Base-by-base conservation (phyloP, 2,797 vertebrate species). In the Acrossocheilus wenchowensis region DNA sequence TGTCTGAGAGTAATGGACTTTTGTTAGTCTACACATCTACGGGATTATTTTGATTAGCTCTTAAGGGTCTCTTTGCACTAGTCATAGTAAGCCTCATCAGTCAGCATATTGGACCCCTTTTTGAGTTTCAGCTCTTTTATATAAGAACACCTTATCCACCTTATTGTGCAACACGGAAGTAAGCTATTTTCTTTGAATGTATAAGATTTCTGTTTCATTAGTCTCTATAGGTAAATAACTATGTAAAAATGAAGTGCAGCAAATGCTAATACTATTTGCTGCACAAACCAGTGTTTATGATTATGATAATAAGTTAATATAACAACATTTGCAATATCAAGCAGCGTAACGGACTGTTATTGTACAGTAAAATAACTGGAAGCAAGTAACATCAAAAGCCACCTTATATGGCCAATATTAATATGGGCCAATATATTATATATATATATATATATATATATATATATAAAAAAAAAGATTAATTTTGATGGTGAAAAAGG, bases 11-110 rank as follows among this genome's bases (percentile, higher is more conserved):
- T 69, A 57, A 84, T 77, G 26, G 73, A 19, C 34, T 19, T 52
- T 78, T 36, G 54, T 48, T 21, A 75, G 71, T 75, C 60, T 75
- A 64, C 54, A 62, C 52, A 60, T n/a, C 34, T 60, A 41, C 34
- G 8, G 54, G 30, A 50, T 36, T 64, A 14, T 41, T 77, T 77
- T 39, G 39, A n/a, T 36, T 52, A 52, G 73, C 39, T 21, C 21
- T 74, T 23, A 8, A 26, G 21, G 66, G 69, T 73, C 7, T 50
- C 12, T 34, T 41, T 74, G 11, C 19, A 64, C 26, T 75, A 64
- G 19, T 75, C 39, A 48, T 17, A 30, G 39, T 64, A 45, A 45
- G 17, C 11, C 26, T 62, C 60, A 15, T 62, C 1, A 21, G 11
- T 62, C 5, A 17, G 21, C 36, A 34, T n/a, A 10, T 19, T 60